phyloP scores from a whole-genome alignment of 2,113 vertebrate species.

The Sprattus sprattus region DNA sequence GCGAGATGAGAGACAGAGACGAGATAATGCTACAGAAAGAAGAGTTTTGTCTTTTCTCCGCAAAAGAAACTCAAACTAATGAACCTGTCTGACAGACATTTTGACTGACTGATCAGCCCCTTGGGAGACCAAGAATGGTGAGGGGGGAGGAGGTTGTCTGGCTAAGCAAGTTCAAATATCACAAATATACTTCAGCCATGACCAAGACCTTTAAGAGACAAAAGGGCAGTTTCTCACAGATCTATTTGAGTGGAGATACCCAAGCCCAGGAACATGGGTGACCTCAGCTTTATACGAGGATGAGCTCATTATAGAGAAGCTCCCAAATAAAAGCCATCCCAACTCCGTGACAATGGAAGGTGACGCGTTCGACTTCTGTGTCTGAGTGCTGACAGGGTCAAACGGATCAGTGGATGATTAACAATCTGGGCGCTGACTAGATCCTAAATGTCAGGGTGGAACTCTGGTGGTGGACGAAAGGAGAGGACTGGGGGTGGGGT shows the following conservation, averaged over 20 bases:
- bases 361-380: neutral
- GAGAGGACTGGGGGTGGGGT: slow-evolving; percentile 13
- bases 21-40: too few relatives aligned
- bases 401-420: neutral
- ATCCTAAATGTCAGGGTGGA: neutral
- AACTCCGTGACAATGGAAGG: neutral
- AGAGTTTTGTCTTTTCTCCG: too few relatives aligned
- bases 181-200: neutral
- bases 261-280: neutral
- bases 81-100: too few relatives aligned
- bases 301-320: neutral
- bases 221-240: slow-evolving; percentile 11
- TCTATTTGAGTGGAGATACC: neutral
- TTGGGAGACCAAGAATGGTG: too few relatives aligned
- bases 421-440: neutral
- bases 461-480: neutral
- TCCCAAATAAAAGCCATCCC: neutral
- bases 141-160: neutral
- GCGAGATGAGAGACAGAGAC: too few relatives aligned
- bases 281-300: neutral
- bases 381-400: slow-evolving; percentile 2
- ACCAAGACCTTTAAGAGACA: neutral
- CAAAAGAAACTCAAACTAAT: too few relatives aligned
- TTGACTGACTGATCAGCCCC: too few relatives aligned
- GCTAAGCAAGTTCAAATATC: neutral